Percentiles rank a stretch among this genome's conserved stretches.
These are phyloP conservation scores for Coracopsis vasa DNA, from an alignment of 2,113 vertebrate genomes.

Conservation along the genomic window DNA sequence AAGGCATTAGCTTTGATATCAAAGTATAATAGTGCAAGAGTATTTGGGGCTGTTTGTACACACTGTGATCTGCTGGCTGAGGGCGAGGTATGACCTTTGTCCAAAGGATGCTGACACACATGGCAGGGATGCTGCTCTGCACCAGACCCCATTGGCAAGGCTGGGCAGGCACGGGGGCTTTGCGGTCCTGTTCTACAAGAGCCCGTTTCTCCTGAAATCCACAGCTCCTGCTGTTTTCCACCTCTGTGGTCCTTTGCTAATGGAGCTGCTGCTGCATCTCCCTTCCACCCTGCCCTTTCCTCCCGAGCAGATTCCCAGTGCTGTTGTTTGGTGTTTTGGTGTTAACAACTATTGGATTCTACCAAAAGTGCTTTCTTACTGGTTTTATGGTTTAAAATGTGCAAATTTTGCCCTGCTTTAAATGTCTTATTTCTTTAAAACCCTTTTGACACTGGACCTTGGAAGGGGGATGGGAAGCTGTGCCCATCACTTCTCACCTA, in stretches of 20 bases:
- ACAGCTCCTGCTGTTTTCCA: neutral
- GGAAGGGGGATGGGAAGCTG: neutral
- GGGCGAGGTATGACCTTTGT: rapidly evolving
- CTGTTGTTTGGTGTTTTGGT: neutral
- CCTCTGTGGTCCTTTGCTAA: neutral
- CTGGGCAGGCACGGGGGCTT: neutral
- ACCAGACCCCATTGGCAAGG: rapidly evolving
- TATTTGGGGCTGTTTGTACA: neutral
- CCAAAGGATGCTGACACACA: neutral
- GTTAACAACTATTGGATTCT: neutral
- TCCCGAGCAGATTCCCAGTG: neutral
- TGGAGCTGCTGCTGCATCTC: neutral
- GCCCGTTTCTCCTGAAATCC: neutral
- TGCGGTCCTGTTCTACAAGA: rapidly evolving
- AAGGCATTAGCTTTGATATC: rapidly evolving
- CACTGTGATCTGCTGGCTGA: rapidly evolving
- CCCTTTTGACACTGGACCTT: neutral
- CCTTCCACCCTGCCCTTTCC: neutral
- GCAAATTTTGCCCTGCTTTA: neutral
- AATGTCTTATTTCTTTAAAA: neutral
- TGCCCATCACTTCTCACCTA: neutral
- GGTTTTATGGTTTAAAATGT: neutral
- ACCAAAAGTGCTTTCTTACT: neutral
- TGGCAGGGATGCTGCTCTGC: rapidly evolving
- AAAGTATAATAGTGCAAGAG: rapidly evolving